phyloP scores from a whole-genome alignment of 2,888 invertebrate species.

The Syrista parreyssii region DNA sequence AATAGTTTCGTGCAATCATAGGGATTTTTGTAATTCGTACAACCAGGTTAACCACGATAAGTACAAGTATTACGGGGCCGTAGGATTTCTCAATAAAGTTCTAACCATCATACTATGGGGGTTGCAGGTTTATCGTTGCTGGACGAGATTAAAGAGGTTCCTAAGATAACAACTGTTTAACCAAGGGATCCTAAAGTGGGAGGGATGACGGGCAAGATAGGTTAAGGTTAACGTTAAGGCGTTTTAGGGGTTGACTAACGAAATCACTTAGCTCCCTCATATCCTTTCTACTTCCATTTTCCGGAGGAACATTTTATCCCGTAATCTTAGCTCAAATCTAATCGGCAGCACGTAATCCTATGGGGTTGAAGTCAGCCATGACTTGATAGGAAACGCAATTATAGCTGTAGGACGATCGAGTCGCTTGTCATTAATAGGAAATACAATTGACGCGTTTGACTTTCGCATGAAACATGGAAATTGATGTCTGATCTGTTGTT shows the following conservation, averaged over 20 bases:
- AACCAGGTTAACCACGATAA: too few relatives aligned
- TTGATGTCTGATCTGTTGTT: too few relatives aligned
- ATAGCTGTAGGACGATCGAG: too few relatives aligned
- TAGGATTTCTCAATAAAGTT: background rate
- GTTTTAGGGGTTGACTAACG: slow-evolving; percentile 16
- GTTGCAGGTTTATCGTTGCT: background rate
- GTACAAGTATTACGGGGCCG: too few relatives aligned
- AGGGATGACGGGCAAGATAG: background rate
- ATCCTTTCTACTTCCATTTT: background rate
- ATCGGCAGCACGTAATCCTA: too few relatives aligned
- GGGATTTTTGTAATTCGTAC: too few relatives aligned
- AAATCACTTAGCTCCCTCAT: slow-evolving; percentile 17
- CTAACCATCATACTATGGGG: background rate
- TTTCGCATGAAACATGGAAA: too few relatives aligned
- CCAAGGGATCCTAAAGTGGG: slow-evolving; percentile 5
- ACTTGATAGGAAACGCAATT: too few relatives aligned
- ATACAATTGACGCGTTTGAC: too few relatives aligned
- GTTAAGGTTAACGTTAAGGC: slow-evolving; percentile 14
- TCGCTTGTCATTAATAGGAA: too few relatives aligned
- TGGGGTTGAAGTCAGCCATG: too few relatives aligned
- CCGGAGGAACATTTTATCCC: background rate
- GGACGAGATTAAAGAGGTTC: slow-evolving; percentile 7
- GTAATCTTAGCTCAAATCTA: background rate
- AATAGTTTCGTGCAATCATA: too few relatives aligned
- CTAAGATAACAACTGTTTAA: slow-evolving; percentile 18